A percentile compares a stretch with the other conserved stretches of the same genome.
phyloP scores from a whole-genome alignment of 2,888 invertebrate genomes.

The Eugnorisma glareosa region DNA sequence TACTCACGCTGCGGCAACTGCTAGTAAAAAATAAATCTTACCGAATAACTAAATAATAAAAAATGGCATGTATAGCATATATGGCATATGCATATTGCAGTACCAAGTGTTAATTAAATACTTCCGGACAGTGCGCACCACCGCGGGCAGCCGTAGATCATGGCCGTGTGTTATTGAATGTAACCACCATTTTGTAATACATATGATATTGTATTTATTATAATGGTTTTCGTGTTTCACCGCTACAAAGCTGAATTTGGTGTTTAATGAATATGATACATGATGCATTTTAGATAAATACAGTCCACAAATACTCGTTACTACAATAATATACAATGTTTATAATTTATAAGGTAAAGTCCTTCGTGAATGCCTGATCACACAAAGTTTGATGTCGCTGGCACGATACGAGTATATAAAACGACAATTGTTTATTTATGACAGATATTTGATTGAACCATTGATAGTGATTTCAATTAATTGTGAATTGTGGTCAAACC shows the following conservation, averaged over 20 bases:
- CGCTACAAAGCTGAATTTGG: background rate
- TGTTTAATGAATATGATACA: background rate
- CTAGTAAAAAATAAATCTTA: background rate
- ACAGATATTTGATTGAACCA: too few relatives aligned
- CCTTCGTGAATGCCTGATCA: too few relatives aligned
- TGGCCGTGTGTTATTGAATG: too few relatives aligned
- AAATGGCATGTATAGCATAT: background rate
- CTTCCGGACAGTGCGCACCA: slow-evolving; percentile 69
- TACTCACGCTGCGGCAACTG: background rate
- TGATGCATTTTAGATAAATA: background rate
- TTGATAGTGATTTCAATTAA: too few relatives aligned
- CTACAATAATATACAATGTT: too few relatives aligned
- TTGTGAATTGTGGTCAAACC: background rate
- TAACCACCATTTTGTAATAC: slow-evolving; percentile 16
- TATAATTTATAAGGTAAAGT: too few relatives aligned
- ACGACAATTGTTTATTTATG: too few relatives aligned
- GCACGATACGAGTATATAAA: background rate
- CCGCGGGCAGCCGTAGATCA: slow-evolving; percentile 4
- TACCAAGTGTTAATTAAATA: slow-evolving; percentile 75
- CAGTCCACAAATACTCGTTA: too few relatives aligned
- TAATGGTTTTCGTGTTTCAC: background rate
- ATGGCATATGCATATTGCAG: slow-evolving; percentile 36
- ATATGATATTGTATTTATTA: background rate
- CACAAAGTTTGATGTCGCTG: background rate
- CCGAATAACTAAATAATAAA: background rate